phyloP scores from a whole-genome alignment of 2,113 vertebrate genomes.

The Procavia capensis region DNA sequence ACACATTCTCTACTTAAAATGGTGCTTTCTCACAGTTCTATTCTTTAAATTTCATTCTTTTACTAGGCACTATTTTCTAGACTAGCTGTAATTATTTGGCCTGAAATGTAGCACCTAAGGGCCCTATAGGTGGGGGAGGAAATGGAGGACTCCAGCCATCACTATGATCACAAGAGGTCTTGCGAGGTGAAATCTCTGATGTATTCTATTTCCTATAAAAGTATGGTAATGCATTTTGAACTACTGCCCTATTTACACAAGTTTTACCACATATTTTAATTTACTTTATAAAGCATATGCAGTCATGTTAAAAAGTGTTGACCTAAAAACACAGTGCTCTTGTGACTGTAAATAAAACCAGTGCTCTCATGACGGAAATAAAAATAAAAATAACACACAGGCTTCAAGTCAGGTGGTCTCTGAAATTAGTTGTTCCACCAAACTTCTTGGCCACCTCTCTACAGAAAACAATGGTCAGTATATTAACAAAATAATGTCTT shows the following conservation, averaged over 20 bases:
- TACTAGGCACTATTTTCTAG: neutral
- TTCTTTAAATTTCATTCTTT: conserved; percentile 19
- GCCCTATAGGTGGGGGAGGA: neutral
- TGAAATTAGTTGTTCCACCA: conserved; percentile 16
- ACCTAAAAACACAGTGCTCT: neutral
- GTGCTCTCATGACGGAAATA: no score
- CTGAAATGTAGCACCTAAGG: neutral
- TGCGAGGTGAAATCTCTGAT: neutral
- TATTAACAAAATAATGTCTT: neutral
- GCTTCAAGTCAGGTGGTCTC: neutral
- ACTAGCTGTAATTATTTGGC: neutral
- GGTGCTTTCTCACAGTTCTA: neutral
- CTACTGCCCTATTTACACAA: neutral
- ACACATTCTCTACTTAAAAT: neutral
- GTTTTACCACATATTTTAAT: neutral
- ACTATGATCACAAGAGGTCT: neutral
- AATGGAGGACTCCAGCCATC: neutral
- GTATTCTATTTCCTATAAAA: conserved; percentile 39
- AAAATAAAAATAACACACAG: no score
- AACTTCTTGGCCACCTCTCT: neutral
- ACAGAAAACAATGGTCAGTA: neutral
- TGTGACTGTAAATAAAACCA: neutral
- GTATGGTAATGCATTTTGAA: neutral
- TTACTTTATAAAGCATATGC: neutral
- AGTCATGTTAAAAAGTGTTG: conserved; percentile 25